phyloP scores from a whole-genome alignment of 2,113 vertebrate species.

The Eleginops maclovinus region DNA sequence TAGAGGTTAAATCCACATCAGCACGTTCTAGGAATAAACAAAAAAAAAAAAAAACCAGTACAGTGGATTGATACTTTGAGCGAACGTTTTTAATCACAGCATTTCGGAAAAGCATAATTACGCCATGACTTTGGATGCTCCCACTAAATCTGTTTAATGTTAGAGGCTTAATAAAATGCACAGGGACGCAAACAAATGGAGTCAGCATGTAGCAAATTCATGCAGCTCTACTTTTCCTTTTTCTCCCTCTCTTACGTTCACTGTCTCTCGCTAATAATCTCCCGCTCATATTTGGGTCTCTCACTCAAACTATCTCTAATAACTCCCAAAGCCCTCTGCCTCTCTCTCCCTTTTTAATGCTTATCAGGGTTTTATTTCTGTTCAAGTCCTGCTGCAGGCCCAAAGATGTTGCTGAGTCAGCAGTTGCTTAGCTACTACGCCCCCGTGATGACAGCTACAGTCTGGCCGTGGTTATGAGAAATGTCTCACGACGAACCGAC shows the following conservation, averaged over 20 bases:
- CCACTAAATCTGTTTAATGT: slow-evolving; percentile 74
- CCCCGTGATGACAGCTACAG: slow-evolving; percentile 60
- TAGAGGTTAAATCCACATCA: slow-evolving; percentile 62
- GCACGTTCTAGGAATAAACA: slow-evolving; percentile 58
- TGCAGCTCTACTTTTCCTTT: slow-evolving; percentile 16
- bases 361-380: slow-evolving; percentile 74
- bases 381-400: slow-evolving; percentile 50
- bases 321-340: slow-evolving; percentile 52
- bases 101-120: slow-evolving; percentile 74
- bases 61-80: slow-evolving; percentile 57
- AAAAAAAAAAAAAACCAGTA: slow-evolving; percentile 12
- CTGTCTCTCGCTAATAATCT: slow-evolving; percentile 66
- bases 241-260: slow-evolving; percentile 24
- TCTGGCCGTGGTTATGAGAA: slow-evolving; percentile 63
- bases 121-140: slow-evolving; percentile 74
- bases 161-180: slow-evolving; percentile 76
- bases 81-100: slow-evolving; percentile 66
- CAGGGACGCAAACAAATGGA: slow-evolving; percentile 72
- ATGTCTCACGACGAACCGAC: slow-evolving; percentile 28
- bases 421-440: slow-evolving; percentile 34
- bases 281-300: slow-evolving; percentile 60
- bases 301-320: slow-evolving; percentile 60
- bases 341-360: slow-evolving; percentile 66
- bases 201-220: slow-evolving; percentile 72
- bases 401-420: slow-evolving; percentile 72